phyloP scores from a whole-genome alignment of 1,140 invertebrate genomes.

The Caenorhabditis inopinata region DNA sequence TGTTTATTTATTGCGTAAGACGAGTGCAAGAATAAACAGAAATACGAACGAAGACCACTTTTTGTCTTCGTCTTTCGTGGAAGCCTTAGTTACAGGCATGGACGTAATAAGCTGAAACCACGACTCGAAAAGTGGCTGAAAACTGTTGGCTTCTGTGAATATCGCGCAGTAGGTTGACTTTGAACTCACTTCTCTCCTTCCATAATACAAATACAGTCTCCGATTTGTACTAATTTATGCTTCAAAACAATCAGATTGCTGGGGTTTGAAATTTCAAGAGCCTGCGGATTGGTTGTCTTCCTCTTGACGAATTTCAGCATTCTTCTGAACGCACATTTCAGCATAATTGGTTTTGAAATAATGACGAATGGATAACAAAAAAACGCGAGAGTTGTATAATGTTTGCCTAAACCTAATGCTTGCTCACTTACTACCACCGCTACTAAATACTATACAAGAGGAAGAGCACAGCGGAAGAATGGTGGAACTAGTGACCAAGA shows the following conservation, averaged over 20 bases:
- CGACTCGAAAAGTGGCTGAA: no score
- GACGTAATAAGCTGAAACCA: no score
- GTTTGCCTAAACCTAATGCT: not conserved
- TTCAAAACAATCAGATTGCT: conserved; percentile 6
- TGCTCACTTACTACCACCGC: not conserved
- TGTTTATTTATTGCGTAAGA: no score
- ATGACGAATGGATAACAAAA: not conserved
- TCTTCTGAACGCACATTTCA: not conserved
- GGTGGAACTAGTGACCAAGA: no score
- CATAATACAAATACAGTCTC: not conserved
- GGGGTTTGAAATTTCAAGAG: not conserved
- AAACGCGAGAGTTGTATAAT: no score
- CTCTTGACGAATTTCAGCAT: conserved; percentile 28
- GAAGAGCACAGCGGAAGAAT: no score
- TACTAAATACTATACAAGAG: not conserved
- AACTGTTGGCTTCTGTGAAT: no score
- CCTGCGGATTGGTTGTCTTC: not conserved
- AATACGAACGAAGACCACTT: no score
- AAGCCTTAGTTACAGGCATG: no score
- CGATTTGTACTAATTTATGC: not conserved
- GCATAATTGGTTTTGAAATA: not conserved
- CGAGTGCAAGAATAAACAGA: no score
- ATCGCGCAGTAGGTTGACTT: no score
- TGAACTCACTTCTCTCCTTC: not conserved
- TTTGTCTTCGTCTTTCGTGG: no score